Evolutionary conservation across 2,888 invertebrate species (phyloP).

Genomic region (Anthoptus insignis): DNA sequence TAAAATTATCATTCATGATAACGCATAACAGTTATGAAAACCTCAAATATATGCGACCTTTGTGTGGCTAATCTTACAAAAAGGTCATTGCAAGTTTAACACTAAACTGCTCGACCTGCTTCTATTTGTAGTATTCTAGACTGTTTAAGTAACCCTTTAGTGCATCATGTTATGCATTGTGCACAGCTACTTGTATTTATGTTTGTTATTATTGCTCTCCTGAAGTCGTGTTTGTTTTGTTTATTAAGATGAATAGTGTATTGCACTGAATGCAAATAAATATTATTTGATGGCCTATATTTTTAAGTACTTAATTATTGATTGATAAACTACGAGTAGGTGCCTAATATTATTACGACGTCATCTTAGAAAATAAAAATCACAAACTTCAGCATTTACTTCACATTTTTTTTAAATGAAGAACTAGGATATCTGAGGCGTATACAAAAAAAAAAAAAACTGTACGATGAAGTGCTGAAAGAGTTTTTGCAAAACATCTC

Average conservation of each 20-base stretch:
- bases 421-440: too few species aligned
- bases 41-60: constrained; percentile 64
- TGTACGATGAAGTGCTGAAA: too few species aligned
- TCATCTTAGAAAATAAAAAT: too few species aligned
- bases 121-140: constrained; percentile 8
- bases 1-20: constrained; percentile 47
- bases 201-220: background rate
- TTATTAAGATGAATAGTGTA: background rate
- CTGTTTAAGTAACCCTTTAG: constrained; percentile 11
- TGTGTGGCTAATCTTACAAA: constrained; percentile 51
- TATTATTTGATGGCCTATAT: too few species aligned
- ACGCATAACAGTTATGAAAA: constrained; percentile 58
- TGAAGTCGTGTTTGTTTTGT: background rate
- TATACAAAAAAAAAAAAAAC: too few species aligned
- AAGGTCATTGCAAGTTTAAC: constrained; percentile 28
- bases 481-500: too few species aligned
- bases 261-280: background rate
- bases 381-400: too few species aligned
- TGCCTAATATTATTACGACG: too few species aligned
- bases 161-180: background rate
- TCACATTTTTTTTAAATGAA: too few species aligned
- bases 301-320: too few species aligned
- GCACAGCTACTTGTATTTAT: background rate
- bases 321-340: too few species aligned
- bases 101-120: background rate